Conservation (phyloP, 2,113 vertebrate genomes). For the Nansenia antarctica region DNA sequence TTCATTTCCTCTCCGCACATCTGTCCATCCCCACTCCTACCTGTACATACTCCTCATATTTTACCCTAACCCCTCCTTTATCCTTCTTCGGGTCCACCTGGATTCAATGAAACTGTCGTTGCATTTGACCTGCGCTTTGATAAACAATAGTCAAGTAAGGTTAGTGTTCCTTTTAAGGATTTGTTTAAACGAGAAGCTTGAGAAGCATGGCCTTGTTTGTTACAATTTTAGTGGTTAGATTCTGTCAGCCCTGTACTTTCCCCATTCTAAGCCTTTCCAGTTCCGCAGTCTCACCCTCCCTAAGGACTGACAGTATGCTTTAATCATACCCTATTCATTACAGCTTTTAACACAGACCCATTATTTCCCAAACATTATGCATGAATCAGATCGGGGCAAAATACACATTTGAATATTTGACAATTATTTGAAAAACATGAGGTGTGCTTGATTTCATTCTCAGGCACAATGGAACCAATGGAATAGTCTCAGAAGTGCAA, state of each 20-base stretch:
- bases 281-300: neutral
- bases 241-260: neutral
- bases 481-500: too few species aligned
- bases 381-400: too few species aligned
- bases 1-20: conserved; percentile 60
- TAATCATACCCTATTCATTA: neutral
- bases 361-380: neutral
- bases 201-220: conserved; percentile 8
- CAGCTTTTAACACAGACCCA: neutral
- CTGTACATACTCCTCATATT: conserved; percentile 44
- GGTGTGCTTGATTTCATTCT: too few species aligned
- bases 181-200: neutral
- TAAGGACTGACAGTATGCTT: neutral
- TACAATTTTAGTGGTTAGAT: neutral
- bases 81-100: conserved; percentile 48
- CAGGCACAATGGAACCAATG: too few species aligned
- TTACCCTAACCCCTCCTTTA: conserved; percentile 23
- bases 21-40: conserved; percentile 24
- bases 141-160: conserved; percentile 3
- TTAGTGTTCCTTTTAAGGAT: neutral
- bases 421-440: too few species aligned
- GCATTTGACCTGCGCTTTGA: neutral
- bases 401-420: too few species aligned
- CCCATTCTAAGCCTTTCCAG: neutral
- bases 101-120: conserved; percentile 15